Evolutionary conservation across 92 coral and sea anemone genomes (phyloP).

Genomic region (Diadumene lineata): DNA sequence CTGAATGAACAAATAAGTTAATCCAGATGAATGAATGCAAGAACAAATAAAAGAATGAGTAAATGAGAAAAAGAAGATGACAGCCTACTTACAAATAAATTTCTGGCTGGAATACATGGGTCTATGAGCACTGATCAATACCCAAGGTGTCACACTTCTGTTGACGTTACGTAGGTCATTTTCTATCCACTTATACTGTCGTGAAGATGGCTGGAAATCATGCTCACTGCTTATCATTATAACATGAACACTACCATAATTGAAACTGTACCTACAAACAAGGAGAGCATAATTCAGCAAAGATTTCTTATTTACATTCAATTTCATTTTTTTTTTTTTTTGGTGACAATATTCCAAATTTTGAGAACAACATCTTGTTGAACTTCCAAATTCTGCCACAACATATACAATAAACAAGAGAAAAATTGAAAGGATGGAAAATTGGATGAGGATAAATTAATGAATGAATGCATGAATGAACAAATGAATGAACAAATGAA

Average conservation of each 20-base stretch:
- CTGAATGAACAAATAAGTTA: background rate
- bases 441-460: no score
- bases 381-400: no score
- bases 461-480: no score
- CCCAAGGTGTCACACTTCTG: conserved; percentile 89
- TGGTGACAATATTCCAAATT: no score
- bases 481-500: no score
- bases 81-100: conserved; percentile 35
- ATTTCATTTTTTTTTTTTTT: no score
- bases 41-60: background rate
- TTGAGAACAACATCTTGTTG: no score
- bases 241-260: conserved; percentile 88
- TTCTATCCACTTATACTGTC: conserved; percentile 88
- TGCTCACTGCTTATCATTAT: conserved; percentile 99
- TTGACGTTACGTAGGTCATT: conserved; percentile 80
- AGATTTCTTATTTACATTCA: no score
- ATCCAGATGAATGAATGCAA: background rate
- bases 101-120: conserved; percentile 97
- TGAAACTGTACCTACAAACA: conserved; percentile 84
- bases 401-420: no score
- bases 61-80: background rate
- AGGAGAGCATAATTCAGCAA: no score
- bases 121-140: conserved; percentile 85
- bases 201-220: conserved; percentile 75
- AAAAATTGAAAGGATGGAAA: no score